These are phyloP conservation scores for Heloderma charlesbogerti DNA, from an alignment of 2,113 vertebrate species.

Conservation along the genomic window DNA sequence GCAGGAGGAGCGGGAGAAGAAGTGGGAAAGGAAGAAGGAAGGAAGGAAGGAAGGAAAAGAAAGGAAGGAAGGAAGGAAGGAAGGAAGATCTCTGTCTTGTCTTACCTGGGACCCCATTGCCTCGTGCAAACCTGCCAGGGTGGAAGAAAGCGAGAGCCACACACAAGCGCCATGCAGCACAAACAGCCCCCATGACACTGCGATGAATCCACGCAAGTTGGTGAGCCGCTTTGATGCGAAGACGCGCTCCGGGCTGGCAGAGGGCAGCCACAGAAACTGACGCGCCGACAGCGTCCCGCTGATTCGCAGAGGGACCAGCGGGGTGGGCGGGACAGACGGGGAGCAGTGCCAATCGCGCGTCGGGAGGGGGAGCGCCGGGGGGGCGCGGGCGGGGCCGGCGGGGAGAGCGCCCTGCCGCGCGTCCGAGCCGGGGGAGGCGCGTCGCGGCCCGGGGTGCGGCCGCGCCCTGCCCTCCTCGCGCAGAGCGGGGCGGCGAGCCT, in stretches of 20 bases:
- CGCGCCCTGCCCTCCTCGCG: too few species aligned
- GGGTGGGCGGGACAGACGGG: slow-evolving; percentile 55
- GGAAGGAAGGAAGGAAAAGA: neutral
- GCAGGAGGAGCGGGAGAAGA: neutral
- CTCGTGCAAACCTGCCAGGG: slow-evolving; percentile 81
- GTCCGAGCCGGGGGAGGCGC: neutral
- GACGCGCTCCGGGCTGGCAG: slow-evolving; percentile 76
- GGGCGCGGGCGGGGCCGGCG: neutral
- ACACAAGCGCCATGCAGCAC: slow-evolving; percentile 83
- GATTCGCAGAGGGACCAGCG: slow-evolving; percentile 79
- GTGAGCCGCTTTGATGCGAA: slow-evolving; percentile 76
- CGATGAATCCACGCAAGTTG: slow-evolving; percentile 75
- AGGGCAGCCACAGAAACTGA: slow-evolving; percentile 71
- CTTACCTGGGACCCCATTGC: slow-evolving; percentile 87
- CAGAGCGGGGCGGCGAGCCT: too few species aligned
- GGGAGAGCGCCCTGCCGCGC: too few species aligned
- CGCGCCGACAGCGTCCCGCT: slow-evolving; percentile 77
- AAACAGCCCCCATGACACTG: slow-evolving; percentile 84
- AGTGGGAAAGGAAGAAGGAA: neutral
- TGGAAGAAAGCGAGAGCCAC: slow-evolving; percentile 83
- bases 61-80: neutral
- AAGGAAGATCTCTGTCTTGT: neutral
- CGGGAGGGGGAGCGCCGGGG: neutral
- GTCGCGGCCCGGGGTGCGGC: too few species aligned
- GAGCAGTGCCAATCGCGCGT: slow-evolving; percentile 28